phyloP scores from a whole-genome alignment of 1,140 invertebrate species.

The Matsumurasca onukii region DNA sequence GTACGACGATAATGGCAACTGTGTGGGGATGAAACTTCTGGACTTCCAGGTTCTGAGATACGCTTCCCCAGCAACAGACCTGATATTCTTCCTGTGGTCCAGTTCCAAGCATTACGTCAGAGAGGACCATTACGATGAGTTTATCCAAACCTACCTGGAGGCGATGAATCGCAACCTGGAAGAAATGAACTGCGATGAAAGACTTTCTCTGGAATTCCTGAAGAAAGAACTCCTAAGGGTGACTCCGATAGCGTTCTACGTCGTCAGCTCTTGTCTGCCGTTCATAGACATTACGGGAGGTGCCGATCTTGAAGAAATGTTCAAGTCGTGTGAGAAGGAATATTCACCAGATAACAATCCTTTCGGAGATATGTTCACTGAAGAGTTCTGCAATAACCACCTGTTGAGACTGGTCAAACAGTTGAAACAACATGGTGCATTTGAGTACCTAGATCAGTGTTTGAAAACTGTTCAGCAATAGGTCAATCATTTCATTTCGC shows the following conservation, averaged over 20 bases:
- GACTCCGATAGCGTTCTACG: background rate
- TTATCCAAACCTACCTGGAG: background rate
- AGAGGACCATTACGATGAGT: background rate
- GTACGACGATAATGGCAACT: conserved; percentile 52
- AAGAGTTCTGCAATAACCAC: background rate
- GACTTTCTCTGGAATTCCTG: background rate
- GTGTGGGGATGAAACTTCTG: conserved; percentile 57
- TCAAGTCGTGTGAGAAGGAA: background rate
- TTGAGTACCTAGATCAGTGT: background rate
- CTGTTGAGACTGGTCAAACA: background rate
- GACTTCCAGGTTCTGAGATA: conserved; percentile 62
- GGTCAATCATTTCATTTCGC: too few relatives aligned
- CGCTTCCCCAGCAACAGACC: conserved; percentile 54
- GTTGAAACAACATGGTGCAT: background rate
- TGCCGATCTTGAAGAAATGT: background rate
- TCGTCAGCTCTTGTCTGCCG: background rate
- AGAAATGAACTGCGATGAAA: background rate
- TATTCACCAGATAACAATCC: background rate
- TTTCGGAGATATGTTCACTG: background rate
- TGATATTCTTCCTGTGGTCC: conserved; percentile 59
- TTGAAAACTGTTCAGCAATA: too few relatives aligned
- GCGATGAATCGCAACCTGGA: conserved; percentile 5
- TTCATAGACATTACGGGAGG: background rate
- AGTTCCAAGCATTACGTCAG: conserved; percentile 45
- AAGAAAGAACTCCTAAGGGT: background rate